phyloP scores from a whole-genome alignment of 2,888 invertebrate species.

The Troides oblongomaculatus region DNA sequence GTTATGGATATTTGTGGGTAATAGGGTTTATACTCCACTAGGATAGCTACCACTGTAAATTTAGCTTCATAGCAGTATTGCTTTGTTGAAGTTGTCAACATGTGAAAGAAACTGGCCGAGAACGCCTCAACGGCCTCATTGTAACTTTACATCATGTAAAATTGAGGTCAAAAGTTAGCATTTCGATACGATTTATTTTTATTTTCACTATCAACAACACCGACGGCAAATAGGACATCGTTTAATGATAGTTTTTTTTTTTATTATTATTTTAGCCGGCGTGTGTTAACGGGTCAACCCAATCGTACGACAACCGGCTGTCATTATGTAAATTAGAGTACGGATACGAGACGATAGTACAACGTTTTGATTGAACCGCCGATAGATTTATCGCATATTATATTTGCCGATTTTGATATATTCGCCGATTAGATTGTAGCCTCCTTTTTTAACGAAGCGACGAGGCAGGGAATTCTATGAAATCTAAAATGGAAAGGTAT shows the following conservation, averaged over 20 bases:
- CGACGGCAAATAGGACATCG: conserved; percentile 54
- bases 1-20: too few relatives aligned
- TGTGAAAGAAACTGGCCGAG: too few relatives aligned
- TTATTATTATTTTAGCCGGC: conserved; percentile 38
- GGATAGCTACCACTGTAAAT: too few relatives aligned
- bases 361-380: conserved; percentile 32
- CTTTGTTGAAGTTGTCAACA: too few relatives aligned
- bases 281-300: conserved; percentile 52
- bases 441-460: neutral
- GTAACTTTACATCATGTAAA: too few relatives aligned
- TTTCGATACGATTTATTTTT: neutral
- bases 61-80: too few relatives aligned
- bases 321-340: conserved; percentile 44
- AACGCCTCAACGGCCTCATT: too few relatives aligned
- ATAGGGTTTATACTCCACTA: too few relatives aligned
- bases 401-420: conserved; percentile 5
- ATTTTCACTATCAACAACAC: conserved; percentile 55
- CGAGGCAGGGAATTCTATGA: too few relatives aligned
- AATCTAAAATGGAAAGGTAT: too few relatives aligned
- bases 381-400: conserved; percentile 20
- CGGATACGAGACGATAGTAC: conserved; percentile 37
- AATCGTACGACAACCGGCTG: conserved; percentile 45
- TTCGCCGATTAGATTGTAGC: neutral
- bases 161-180: too few relatives aligned
- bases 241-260: conserved; percentile 49